These are phyloP conservation scores for Xestobium rufovillosum DNA, from an alignment of 2,888 invertebrate species.

Conservation along the genomic window DNA sequence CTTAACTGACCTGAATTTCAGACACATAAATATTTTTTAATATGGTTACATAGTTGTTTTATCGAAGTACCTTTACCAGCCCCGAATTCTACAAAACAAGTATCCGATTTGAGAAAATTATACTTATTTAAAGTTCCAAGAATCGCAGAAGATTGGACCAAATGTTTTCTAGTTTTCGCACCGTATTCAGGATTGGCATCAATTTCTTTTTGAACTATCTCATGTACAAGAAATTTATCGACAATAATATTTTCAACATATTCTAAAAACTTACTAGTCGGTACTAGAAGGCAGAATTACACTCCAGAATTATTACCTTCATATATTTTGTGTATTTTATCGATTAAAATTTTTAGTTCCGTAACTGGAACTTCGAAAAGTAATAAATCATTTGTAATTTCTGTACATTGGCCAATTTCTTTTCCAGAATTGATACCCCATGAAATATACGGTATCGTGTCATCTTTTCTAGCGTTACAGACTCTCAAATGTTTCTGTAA, in stretches of 20 bases:
- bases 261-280: constrained; percentile 32
- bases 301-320: constrained; percentile 24
- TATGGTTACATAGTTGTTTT: no score
- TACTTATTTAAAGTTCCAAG: constrained; percentile 59
- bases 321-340: constrained; percentile 43
- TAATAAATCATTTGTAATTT: constrained; percentile 24
- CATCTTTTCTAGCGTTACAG: constrained; percentile 59
- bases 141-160: constrained; percentile 71
- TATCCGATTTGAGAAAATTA: constrained; percentile 51
- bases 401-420: constrained; percentile 13
- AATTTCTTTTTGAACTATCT: constrained; percentile 45
- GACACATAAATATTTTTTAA: no score
- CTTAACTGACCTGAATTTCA: constrained; percentile 68
- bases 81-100: constrained; percentile 79
- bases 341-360: constrained; percentile 40
- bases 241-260: constrained; percentile 40
- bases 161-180: constrained; percentile 60
- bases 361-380: constrained; percentile 40
- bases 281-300: no score
- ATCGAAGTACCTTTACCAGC: constrained; percentile 86
- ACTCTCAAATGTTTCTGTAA: constrained; percentile 61
- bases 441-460: constrained; percentile 48
- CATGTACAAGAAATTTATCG: constrained; percentile 41
- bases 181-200: constrained; percentile 51
- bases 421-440: constrained; percentile 46